Conservation (phyloP, 2,888 invertebrate species). For the Philonicus albiceps region DNA sequence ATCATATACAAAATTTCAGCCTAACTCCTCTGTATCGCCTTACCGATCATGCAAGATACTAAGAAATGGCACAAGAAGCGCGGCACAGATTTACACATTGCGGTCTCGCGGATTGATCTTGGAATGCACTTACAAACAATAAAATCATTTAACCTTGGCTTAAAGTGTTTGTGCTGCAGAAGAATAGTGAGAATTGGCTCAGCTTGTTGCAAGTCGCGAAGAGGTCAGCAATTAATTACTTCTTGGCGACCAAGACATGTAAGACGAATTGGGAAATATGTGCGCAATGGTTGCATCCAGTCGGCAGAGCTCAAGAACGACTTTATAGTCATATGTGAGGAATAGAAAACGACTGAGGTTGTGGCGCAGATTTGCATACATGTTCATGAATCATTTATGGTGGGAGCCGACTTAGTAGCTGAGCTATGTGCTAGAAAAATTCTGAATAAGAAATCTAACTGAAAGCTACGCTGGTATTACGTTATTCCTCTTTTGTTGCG, state of each 20-base stretch:
- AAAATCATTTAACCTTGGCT: constrained; percentile 16
- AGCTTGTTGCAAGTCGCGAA: not conserved
- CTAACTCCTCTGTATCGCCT: not conserved
- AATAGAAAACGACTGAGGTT: not conserved
- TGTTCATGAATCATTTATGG: not conserved
- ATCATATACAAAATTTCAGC: not conserved
- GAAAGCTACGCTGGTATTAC: not conserved
- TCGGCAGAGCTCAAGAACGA: not conserved
- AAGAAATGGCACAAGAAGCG: not conserved
- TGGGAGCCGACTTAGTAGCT: not conserved
- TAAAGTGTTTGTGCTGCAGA: not conserved
- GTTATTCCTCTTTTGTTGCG: not conserved
- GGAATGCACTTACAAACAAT: constrained; percentile 17
- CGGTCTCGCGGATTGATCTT: not conserved
- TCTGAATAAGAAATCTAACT: not conserved
- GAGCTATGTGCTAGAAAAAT: not conserved
- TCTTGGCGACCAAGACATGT: not conserved
- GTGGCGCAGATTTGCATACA: not conserved
- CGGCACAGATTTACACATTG: not conserved
- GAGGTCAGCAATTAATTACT: constrained; percentile 14
- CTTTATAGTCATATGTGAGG: not conserved
- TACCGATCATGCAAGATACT: not conserved
- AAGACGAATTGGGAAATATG: constrained; percentile 3
- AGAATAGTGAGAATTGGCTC: constrained; percentile 14
- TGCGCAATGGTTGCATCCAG: not conserved